phyloP scores from a whole-genome alignment of 2,888 invertebrate species.

The Tigriopus californicus region DNA sequence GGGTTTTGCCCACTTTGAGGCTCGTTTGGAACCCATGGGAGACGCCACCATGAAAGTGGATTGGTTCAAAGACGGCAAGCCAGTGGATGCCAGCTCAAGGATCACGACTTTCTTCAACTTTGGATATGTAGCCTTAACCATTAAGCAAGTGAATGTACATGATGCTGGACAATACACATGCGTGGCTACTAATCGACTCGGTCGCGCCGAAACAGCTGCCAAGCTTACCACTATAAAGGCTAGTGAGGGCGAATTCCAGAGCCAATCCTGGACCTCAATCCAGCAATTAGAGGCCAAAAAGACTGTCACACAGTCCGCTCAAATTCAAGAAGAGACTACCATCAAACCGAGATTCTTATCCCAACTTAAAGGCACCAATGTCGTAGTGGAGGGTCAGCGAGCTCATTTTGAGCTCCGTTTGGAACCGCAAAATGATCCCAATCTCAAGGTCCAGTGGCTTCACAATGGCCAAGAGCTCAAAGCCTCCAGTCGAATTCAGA shows the following conservation, averaged over 20 bases:
- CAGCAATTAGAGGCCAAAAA: slow-evolving; percentile 53
- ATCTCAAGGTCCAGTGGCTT: slow-evolving; percentile 79
- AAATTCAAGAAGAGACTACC: slow-evolving; percentile 22
- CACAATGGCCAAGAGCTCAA: slow-evolving; percentile 81
- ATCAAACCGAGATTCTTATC: slow-evolving; percentile 56
- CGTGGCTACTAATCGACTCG: slow-evolving; percentile 64
- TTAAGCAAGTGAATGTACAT: slow-evolving; percentile 69
- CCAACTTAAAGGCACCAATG: slow-evolving; percentile 75
- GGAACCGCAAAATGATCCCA: slow-evolving; percentile 81
- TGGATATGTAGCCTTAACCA: slow-evolving; percentile 81
- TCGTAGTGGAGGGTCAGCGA: slow-evolving; percentile 76
- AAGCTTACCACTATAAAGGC: slow-evolving; percentile 64
- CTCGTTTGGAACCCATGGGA: slow-evolving; percentile 76
- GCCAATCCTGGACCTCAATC: slow-evolving; percentile 75
- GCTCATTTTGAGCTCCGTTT: slow-evolving; percentile 89
- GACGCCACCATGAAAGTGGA: slow-evolving; percentile 74
- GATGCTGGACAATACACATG: slow-evolving; percentile 80
- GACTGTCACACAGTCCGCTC: slow-evolving; percentile 15
- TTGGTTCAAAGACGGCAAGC: slow-evolving; percentile 78
- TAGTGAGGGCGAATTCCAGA: slow-evolving; percentile 59
- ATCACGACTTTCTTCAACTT: slow-evolving; percentile 85
- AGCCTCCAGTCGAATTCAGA: slow-evolving; percentile 74
- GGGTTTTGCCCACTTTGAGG: slow-evolving; percentile 87
- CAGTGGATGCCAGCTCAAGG: slow-evolving; percentile 74
- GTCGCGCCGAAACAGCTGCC: slow-evolving; percentile 63